Percentiles rank a stretch among this genome's conserved stretches.
These are phyloP conservation scores for Gavia stellata DNA, from an alignment of 2,113 vertebrate species.

Conservation along the genomic window DNA sequence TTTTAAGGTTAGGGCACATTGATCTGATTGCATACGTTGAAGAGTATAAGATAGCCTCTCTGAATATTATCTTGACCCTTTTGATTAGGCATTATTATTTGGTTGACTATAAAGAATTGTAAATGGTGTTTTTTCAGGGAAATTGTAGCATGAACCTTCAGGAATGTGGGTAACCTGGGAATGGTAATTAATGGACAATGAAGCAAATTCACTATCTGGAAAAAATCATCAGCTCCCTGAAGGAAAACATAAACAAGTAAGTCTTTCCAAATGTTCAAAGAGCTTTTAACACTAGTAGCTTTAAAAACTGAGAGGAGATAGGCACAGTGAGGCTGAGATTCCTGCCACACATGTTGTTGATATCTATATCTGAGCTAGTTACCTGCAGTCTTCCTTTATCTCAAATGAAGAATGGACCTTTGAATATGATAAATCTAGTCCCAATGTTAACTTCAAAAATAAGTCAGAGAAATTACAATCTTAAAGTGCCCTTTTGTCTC, in stretches of 20 bases:
- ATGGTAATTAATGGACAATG: not conserved
- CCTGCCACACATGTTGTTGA: not conserved
- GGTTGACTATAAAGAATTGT: not conserved
- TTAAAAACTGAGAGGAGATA: not conserved
- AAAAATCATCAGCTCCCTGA: not conserved
- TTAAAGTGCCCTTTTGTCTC: not conserved
- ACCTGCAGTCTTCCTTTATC: not conserved
- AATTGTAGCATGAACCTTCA: not conserved
- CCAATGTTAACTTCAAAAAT: not conserved
- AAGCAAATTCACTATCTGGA: not conserved
- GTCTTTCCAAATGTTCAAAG: not conserved
- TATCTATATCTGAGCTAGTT: not conserved
- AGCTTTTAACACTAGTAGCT: not conserved
- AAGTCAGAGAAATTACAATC: not conserved
- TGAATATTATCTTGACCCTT: not conserved
- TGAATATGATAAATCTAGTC: not conserved
- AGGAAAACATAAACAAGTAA: not conserved
- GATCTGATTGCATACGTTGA: not conserved
- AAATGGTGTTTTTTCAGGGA: not conserved
- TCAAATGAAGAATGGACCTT: not conserved
- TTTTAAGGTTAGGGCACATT: not conserved
- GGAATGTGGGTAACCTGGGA: not conserved
- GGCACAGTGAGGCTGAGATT: not conserved
- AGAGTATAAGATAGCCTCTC: not conserved
- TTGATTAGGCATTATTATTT: not conserved